Evolutionary conservation across 2,888 invertebrate genomes (phyloP).

Genomic region (Mamestra brassicae): DNA sequence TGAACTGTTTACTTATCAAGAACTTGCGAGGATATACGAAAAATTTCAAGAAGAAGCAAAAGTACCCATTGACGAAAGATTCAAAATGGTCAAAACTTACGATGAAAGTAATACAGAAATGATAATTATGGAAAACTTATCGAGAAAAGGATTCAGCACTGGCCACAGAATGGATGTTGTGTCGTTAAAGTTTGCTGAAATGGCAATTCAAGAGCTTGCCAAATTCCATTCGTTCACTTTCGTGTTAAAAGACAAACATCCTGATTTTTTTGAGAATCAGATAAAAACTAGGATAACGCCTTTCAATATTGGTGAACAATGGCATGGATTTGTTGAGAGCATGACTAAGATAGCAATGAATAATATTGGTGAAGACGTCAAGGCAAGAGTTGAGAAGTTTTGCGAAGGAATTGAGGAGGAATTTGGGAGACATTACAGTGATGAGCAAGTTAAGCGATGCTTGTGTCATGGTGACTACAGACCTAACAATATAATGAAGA

Average conservation of each 20-base stretch:
- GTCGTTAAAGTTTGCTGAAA: constrained; percentile 73
- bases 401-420: constrained; percentile 61
- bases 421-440: constrained; percentile 64
- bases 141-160: constrained; percentile 73
- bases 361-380: constrained; percentile 65
- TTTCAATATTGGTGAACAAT: constrained; percentile 67
- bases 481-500: constrained; percentile 78
- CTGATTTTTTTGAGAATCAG: constrained; percentile 71
- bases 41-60: constrained; percentile 73
- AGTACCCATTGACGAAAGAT: constrained; percentile 73
- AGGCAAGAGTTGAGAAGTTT: constrained; percentile 62
- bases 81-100: constrained; percentile 71
- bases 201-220: constrained; percentile 75
- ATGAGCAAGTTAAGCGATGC: constrained; percentile 63
- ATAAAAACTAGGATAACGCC: constrained; percentile 64
- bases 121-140: constrained; percentile 78
- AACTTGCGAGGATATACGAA: constrained; percentile 71
- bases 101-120: constrained; percentile 69
- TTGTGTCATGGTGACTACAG: constrained; percentile 82
- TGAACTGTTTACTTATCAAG: constrained; percentile 74
- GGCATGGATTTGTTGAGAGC: constrained; percentile 61
- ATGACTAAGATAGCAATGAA: constrained; percentile 59
- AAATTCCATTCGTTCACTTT: constrained; percentile 79
- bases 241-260: constrained; percentile 69
- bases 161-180: constrained; percentile 72